Evolutionary conservation across 2,113 vertebrate genomes (phyloP), one percentile per base, ranked within the genome.

Genomic region (Plectropomus leopardus): DNA sequence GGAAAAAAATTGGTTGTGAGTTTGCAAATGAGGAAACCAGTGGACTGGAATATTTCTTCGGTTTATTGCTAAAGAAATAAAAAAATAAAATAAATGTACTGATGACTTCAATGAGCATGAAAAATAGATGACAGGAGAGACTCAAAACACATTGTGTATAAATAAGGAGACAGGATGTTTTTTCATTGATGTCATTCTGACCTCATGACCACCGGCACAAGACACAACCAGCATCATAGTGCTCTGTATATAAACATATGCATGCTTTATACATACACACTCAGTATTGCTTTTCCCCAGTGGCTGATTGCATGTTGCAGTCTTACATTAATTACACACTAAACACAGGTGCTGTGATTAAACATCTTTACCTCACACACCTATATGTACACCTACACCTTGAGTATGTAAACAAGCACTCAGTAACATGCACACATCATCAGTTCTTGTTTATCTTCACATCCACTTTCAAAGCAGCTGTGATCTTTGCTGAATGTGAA

Each of bases 21-120:
- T 80, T 90, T 84, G 73, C 21, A 88, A 93, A 92, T 91, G 78
- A 85, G 60, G 85, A 88, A 91, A 78, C 70, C 58, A 78, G 13
- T 84, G 60, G 80, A 86, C 55, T 85, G 88, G 78, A 84, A 81
- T 84, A 74, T 80, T 82, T 86, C 32, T 64, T 67, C 47, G 50
- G 48, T 80, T 75, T 57, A 76, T 75, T 68, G 13, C 53, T 16
- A 23, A 69, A 76, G 15, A 61, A 3, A n/a, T n/a, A 40, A 16
- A 4, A 17, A 61, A n/a, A n/a, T n/a, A n/a, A 71, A 71, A 45
- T 11, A 64, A 61, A 72, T 44, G 24, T 61, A 24, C 8, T 59
- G 50, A 53, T 16, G 15, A 51, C 28, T 59, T 73, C 44, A 72
- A 5, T 42, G 45, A 70, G 60, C 15, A 11, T 71, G 66, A 55